These are phyloP conservation scores for Reinhardtius hippoglossoides DNA, from an alignment of 2,113 vertebrate genomes.

Conservation along the genomic window DNA sequence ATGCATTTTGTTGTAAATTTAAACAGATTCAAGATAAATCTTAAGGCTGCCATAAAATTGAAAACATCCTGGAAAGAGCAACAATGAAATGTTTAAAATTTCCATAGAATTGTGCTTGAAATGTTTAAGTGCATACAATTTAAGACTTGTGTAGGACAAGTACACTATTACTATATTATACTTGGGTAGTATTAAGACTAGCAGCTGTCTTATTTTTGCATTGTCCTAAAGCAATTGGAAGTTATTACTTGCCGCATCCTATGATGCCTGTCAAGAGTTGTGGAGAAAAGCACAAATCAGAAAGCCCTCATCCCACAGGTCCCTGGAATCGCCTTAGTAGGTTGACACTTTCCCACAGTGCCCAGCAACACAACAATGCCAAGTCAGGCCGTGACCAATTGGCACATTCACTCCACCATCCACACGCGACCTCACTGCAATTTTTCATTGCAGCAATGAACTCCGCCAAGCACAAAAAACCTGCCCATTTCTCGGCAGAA, in stretches of 20 bases:
- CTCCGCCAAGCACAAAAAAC: slow-evolving; percentile 80
- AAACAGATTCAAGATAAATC: neutral
- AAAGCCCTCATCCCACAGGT: slow-evolving; percentile 85
- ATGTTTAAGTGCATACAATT: neutral
- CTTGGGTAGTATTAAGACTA: slow-evolving; percentile 1
- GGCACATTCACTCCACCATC: slow-evolving; percentile 92
- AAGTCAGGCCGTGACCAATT: slow-evolving; percentile 92
- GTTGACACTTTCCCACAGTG: slow-evolving; percentile 87
- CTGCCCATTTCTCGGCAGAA: slow-evolving; percentile 77
- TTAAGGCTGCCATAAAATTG: neutral
- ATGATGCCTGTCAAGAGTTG: slow-evolving; percentile 87
- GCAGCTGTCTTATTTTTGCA: slow-evolving; percentile 17
- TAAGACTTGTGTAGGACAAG: neutral
- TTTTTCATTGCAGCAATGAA: slow-evolving; percentile 97
- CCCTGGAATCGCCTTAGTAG: slow-evolving; percentile 84
- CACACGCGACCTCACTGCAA: slow-evolving; percentile 96
- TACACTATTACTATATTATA: too few relatives aligned
- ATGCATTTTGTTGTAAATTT: slow-evolving; percentile 15
- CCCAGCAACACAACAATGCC: slow-evolving; percentile 88
- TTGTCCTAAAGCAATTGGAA: slow-evolving; percentile 65
- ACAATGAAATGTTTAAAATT: neutral
- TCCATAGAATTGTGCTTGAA: neutral
- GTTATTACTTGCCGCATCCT: slow-evolving; percentile 80
- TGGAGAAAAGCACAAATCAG: slow-evolving; percentile 86
- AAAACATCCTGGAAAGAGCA: slow-evolving; percentile 1